Evolutionary conservation across 2,113 vertebrate genomes (phyloP).

Genomic region (Trogon melanurus): DNA sequence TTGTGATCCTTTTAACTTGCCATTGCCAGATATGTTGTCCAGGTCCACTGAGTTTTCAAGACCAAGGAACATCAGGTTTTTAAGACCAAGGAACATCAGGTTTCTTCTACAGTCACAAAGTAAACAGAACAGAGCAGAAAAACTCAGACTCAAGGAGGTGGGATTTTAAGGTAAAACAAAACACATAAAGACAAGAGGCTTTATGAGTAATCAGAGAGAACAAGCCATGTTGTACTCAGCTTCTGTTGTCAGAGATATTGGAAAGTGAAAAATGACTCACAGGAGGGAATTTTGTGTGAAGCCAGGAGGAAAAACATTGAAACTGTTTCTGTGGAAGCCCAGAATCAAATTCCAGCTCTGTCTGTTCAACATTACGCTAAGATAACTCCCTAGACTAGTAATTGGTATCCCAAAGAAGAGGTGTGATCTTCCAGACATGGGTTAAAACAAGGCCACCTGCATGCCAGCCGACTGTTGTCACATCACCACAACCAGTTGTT

Average conservation of each 20-base stretch:
- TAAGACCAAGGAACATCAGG: neutral
- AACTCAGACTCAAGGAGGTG: neutral
- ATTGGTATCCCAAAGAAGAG: neutral
- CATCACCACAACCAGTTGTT: neutral
- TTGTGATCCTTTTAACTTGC: neutral
- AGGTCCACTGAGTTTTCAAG: neutral
- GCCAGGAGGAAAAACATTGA: neutral
- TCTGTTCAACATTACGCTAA: neutral
- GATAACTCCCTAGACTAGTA: neutral
- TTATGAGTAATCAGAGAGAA: neutral
- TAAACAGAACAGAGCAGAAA: neutral
- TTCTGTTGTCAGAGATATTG: neutral
- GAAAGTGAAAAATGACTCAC: neutral
- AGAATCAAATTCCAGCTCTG: neutral
- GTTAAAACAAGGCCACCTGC: neutral
- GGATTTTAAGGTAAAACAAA: neutral
- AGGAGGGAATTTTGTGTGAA: neutral
- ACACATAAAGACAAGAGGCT: neutral
- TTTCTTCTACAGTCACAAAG: neutral
- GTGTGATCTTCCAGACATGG: neutral
- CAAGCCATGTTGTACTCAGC: neutral
- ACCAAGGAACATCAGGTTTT: neutral
- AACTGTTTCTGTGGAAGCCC: neutral
- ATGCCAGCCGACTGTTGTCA: neutral
- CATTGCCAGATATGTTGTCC: neutral